These are phyloP conservation scores for Podarcis muralis DNA, from an alignment of 2,113 vertebrate genomes.

Conservation along the genomic window DNA sequence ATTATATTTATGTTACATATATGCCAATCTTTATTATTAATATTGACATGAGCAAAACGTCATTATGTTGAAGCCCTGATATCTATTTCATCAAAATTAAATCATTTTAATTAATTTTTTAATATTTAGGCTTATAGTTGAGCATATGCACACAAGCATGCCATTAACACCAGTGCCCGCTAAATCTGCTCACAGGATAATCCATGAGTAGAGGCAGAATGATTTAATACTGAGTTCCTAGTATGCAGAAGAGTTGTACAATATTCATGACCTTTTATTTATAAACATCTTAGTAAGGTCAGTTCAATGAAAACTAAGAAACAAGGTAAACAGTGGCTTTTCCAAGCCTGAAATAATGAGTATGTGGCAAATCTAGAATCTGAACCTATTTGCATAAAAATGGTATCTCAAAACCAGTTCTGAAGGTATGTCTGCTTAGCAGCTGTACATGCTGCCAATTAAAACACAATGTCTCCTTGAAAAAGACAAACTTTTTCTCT, in stretches of 20 bases:
- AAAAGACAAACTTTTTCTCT: background rate
- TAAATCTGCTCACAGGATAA: background rate
- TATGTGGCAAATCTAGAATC: background rate
- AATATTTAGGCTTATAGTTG: background rate
- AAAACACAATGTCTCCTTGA: background rate
- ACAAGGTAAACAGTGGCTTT: background rate
- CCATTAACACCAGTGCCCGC: background rate
- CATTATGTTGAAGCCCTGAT: background rate
- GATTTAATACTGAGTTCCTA: background rate
- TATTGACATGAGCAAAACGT: background rate
- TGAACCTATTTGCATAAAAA: background rate
- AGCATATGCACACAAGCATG: background rate
- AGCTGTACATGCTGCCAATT: background rate
- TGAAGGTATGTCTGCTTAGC: background rate
- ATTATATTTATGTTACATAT: background rate
- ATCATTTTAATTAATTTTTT: constrained; percentile 1
- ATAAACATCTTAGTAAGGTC: background rate
- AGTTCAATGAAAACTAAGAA: background rate
- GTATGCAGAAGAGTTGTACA: background rate
- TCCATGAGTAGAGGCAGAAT: background rate
- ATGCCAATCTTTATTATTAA: background rate
- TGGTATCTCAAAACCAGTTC: background rate
- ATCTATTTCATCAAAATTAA: background rate
- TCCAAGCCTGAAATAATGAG: background rate
- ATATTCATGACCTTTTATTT: background rate